Percentiles rank a stretch among this genome's conserved stretches.
These are phyloP conservation scores for Phalacrocorax brasilianus DNA, from an alignment of 2,113 vertebrate genomes.

Conservation along the genomic window DNA sequence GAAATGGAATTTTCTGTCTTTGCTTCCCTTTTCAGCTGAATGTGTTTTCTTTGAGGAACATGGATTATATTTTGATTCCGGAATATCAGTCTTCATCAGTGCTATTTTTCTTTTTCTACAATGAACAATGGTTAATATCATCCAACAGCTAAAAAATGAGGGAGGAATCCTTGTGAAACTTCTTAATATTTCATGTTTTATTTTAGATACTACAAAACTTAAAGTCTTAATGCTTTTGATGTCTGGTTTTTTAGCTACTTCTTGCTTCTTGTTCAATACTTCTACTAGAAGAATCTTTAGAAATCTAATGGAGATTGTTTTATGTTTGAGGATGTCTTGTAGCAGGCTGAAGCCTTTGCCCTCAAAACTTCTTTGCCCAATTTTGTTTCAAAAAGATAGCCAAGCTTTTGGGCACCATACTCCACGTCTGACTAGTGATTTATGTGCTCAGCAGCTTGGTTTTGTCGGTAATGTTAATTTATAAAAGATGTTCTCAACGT, in stretches of 20 bases:
- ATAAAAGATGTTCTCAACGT: neutral
- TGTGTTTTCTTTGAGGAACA: too few species aligned
- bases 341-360: neutral
- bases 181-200: neutral
- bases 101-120: neutral
- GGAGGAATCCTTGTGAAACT: neutral
- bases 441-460: neutral
- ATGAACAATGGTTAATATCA: neutral
- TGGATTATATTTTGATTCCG: too few species aligned
- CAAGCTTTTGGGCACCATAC: neutral
- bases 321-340: neutral
- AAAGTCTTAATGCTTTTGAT: neutral
- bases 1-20: too few species aligned
- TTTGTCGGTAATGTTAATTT: neutral
- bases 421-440: neutral
- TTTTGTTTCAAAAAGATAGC: neutral
- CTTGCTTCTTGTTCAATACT: neutral
- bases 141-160: neutral
- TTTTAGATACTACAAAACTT: neutral
- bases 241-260: neutral
- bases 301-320: neutral
- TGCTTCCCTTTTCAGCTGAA: too few species aligned
- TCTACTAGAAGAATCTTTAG: neutral
- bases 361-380: neutral
- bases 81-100: too few species aligned